phyloP scores from a whole-genome alignment of 2,113 vertebrate genomes.

The Lycaon pictus region DNA sequence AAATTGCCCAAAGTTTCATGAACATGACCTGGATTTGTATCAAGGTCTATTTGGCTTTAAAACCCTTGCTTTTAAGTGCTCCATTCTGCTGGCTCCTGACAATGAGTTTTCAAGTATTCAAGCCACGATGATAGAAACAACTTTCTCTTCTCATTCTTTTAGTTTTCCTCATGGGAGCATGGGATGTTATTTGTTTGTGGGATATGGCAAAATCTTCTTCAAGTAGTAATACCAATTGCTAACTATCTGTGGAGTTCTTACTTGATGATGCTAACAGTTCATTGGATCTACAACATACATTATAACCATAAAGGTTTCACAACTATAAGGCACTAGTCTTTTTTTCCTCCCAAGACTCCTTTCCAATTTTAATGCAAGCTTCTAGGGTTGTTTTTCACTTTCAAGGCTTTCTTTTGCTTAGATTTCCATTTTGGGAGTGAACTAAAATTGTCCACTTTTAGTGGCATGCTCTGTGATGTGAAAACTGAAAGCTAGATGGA shows the following conservation, averaged over 20 bases:
- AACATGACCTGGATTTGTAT: not conserved
- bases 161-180: not conserved
- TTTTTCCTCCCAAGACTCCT: not conserved
- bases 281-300: not conserved
- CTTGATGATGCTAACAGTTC: not conserved
- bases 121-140: not conserved
- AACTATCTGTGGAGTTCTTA: not conserved
- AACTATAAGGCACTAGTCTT: not conserved
- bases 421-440: not conserved
- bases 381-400: not conserved
- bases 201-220: not conserved
- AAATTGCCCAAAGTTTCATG: not conserved
- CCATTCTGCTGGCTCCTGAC: not conserved
- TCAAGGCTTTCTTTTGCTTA: not conserved
- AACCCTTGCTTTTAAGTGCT: not conserved
- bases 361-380: not conserved
- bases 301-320: not conserved
- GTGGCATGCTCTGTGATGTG: not conserved
- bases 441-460: not conserved
- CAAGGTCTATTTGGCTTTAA: not conserved
- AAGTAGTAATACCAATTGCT: not conserved
- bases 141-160: not conserved
- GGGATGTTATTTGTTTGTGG: not conserved
- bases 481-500: conserved; percentile 7
- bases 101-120: not conserved